These are phyloP conservation scores for Drosophila hawaiiensis DNA, from an alignment of 2,888 invertebrate species.

Conservation along the genomic window DNA sequence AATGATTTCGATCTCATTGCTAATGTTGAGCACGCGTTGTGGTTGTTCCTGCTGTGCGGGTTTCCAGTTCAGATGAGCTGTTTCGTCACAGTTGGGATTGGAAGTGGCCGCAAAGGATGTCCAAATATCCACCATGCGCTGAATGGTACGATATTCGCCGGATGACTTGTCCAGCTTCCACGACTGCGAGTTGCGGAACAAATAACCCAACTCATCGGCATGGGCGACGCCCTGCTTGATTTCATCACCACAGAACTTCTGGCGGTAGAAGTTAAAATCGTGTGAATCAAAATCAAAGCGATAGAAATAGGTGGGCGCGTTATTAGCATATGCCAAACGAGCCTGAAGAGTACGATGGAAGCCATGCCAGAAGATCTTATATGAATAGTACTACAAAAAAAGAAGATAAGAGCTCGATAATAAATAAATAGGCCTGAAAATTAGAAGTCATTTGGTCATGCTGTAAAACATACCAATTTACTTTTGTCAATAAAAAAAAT, in stretches of 20 bases:
- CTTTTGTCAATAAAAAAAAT: background rate
- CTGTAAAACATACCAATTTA: background rate
- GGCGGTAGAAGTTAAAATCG: conserved; percentile 74
- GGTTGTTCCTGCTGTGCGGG: conserved; percentile 49
- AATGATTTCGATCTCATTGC: conserved; percentile 66
- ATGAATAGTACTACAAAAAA: conserved; percentile 72
- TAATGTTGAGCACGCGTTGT: conserved; percentile 75
- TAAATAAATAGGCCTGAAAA: background rate
- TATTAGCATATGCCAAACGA: conserved; percentile 62
- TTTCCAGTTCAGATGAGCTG: conserved; percentile 62
- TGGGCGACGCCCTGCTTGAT: conserved; percentile 75
- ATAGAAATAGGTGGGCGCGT: conserved; percentile 77
- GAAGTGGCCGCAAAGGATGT: conserved; percentile 76
- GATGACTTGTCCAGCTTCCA: conserved; percentile 61
- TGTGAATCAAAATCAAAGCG: conserved; percentile 82
- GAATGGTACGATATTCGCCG: conserved; percentile 75
- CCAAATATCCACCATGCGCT: conserved; percentile 78
- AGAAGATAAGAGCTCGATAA: background rate
- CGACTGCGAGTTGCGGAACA: conserved; percentile 66
- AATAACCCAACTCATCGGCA: conserved; percentile 81
- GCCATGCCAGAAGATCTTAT: conserved; percentile 82
- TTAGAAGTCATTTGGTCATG: background rate
- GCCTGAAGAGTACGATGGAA: conserved; percentile 72
- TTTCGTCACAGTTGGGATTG: conserved; percentile 75
- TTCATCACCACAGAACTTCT: conserved; percentile 73